Evolutionary conservation across 2,888 invertebrate genomes (phyloP).

Genomic region (Pheosia tremula): DNA sequence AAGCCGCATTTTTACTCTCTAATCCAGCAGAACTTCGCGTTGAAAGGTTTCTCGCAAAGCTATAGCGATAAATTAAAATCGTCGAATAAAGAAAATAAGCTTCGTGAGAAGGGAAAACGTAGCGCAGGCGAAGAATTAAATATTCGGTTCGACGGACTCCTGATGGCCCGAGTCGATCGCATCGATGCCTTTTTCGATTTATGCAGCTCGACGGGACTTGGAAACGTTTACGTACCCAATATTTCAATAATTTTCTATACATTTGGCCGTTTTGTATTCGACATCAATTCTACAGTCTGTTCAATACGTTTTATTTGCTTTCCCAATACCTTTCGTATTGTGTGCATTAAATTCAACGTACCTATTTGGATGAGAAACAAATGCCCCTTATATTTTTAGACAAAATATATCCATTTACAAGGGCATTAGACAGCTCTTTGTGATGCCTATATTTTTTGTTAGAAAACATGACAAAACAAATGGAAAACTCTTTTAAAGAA

Average conservation of each 20-base stretch:
- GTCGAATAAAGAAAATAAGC: conserved; percentile 19
- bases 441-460: too few relatives aligned
- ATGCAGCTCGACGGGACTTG: conserved; percentile 37
- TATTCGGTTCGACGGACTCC: conserved; percentile 46
- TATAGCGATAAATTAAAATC: conserved; percentile 25
- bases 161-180: conserved; percentile 46
- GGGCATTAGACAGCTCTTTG: too few relatives aligned
- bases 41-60: conserved; percentile 8
- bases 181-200: conserved; percentile 53
- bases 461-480: conserved; percentile 5
- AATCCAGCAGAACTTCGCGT: not conserved
- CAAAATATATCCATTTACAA: too few relatives aligned
- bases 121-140: conserved; percentile 51
- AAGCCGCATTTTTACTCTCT: not conserved
- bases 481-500: conserved; percentile 17
- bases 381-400: too few relatives aligned
- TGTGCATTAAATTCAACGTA: too few relatives aligned
- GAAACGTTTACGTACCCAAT: conserved; percentile 8
- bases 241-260: not conserved
- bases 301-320: not conserved
- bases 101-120: conserved; percentile 31
- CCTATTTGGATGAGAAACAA: too few relatives aligned
- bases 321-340: too few relatives aligned
- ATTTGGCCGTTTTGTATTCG: not conserved
- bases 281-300: not conserved